These are phyloP conservation scores for Plemyria rubiginata DNA, from an alignment of 2,888 invertebrate species.

Conservation along the genomic window DNA sequence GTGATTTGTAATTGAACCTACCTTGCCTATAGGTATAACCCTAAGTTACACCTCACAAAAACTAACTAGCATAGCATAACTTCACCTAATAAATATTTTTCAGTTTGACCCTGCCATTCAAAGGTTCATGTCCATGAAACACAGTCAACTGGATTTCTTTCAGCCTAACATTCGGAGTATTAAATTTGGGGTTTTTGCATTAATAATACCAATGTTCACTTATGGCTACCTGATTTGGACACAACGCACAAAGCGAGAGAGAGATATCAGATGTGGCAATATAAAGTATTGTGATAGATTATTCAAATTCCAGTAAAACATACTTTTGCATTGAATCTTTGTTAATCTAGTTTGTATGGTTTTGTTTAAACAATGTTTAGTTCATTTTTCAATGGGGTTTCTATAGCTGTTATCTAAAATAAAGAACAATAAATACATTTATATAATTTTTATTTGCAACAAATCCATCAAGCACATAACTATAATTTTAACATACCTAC, in stretches of 20 bases:
- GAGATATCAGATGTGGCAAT: conserved; percentile 86
- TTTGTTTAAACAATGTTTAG: neutral
- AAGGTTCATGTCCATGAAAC: conserved; percentile 88
- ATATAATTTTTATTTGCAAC: conserved; percentile 10
- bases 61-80: neutral
- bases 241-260: conserved; percentile 79
- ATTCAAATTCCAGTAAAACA: conserved; percentile 11
- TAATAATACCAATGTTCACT: conserved; percentile 81
- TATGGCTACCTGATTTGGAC: conserved; percentile 80
- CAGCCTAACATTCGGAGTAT: conserved; percentile 84
- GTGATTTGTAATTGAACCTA: no score
- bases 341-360: neutral
- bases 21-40: no score
- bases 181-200: conserved; percentile 64
- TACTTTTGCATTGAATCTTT: neutral
- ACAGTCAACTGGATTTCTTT: conserved; percentile 86
- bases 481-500: neutral
- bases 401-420: neutral
- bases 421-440: neutral
- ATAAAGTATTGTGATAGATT: conserved; percentile 55
- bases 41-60: no score
- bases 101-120: conserved; percentile 92
- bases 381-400: neutral
- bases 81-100: conserved; percentile 40
- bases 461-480: neutral